Evolutionary conservation across 2,888 invertebrate species (phyloP), one percentile per base, ranked within the genome.

Genomic region (Cosmorhoe ocellata): DNA sequence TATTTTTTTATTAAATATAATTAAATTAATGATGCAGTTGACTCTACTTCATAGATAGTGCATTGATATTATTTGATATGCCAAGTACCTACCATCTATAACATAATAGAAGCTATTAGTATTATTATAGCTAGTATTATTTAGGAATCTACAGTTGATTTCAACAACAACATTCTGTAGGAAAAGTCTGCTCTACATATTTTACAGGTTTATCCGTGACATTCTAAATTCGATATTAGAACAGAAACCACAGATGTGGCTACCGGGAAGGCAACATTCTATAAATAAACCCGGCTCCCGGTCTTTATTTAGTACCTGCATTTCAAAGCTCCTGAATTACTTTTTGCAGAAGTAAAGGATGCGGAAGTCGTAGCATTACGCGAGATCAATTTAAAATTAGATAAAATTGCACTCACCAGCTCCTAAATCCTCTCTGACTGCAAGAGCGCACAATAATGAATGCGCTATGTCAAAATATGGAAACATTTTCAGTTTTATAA

Each of bases 401-500:
- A 55, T 62, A 58, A 44, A 54, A 61, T 62, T 64, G 51, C 58
- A 90, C 93, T 92, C 91, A 96, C 97, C 97, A 81, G 94, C 91
- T 71, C 97, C 97, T 76, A 98, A 92, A 91, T 99, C 99, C 85
- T 99, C 99, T 75, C 98, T 93, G 64, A 99, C 98, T 72, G 97
- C 96, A 71, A 99, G 91, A 76, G 98, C 98, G 91, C 97, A 98
- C 68, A 99, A 91, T 71, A 97, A 93, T 86, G 97, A 98, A 91
- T 99, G 98, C 67, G 99, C 99, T 74, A 99, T 95, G 85, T 99
- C 99, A 90, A 99, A 99, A 91, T 98, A 99, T 46, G 99, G 99
- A 82, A 96, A 99, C 99, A 99, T 99, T 93, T 99, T 98, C 69
- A 99, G 92, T 90, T 99, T 98, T 71, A 98, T 97, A 91, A 99